Evolutionary conservation across 2,888 invertebrate species (phyloP), one percentile per base, ranked within the genome.

Genomic region (Phlogophora meticulosa): DNA sequence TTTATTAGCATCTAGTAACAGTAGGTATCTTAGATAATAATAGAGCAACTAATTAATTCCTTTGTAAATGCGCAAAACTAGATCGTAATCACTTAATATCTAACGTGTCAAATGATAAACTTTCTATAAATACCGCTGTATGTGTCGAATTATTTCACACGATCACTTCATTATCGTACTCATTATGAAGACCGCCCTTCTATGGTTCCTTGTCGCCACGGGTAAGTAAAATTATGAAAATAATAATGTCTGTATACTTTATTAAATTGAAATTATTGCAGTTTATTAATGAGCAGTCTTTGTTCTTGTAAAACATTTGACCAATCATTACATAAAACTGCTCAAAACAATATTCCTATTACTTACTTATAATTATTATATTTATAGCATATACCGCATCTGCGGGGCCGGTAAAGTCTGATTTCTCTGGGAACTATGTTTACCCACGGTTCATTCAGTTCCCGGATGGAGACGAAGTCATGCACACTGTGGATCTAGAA

Each of bases 401-500:
- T 15, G 87, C 88, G 62, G 81, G 87, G 17, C 90, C 90, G 0
- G 70, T 85, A 5, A 65, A 64, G 0, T 71, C 83, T 4, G 81
- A 77, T 7, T 76, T 77, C 22, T 57, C 65, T 13, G 76, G 73
- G 22, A 55, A 76, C 7, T 74, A 53, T 32, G 65, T 56, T 13
- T 90, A 90, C 75, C 83, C 87, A 7, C 79, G 90, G 20, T 88
- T 63, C 72, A 87, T 91, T 22, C 71, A 87, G 59, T 85, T 90
- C 53, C 86, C 90, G 4, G 90, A 85, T 72, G 88, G 84, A 1
- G 87, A 90, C 9, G 89, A 89, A 13, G 64, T 85, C 17, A 58
- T 84, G 24, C 90, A 87, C 53, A 63, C 63, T 15, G 90, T 91
- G 15, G 91, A 91, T 62, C 83, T 91, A 1, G 80, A 88, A 58